Percentiles rank a stretch among this genome's conserved stretches.
phyloP scores from a whole-genome alignment of 2,888 invertebrate genomes.

The Drosophila diplacantha region DNA sequence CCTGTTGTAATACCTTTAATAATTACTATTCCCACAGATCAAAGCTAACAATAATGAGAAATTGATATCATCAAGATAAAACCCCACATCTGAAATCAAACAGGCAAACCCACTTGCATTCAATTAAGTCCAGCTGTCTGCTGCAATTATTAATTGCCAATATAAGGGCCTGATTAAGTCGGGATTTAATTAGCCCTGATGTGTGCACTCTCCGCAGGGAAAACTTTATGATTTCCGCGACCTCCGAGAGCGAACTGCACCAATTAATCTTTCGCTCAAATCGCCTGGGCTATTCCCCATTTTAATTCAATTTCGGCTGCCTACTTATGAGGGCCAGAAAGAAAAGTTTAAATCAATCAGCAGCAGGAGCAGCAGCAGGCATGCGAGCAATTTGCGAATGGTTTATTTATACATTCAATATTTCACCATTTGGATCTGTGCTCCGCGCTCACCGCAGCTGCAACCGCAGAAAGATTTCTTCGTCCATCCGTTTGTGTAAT shows the following conservation, averaged over 20 bases:
- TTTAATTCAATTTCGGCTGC: slow-evolving; percentile 25
- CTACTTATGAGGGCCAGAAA: slow-evolving; percentile 14
- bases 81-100: too few species aligned
- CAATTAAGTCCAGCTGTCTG: neutral
- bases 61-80: too few species aligned
- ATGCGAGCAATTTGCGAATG: slow-evolving; percentile 25
- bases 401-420: slow-evolving; percentile 26
- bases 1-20: too few species aligned
- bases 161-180: slow-evolving; percentile 13
- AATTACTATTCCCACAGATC: neutral
- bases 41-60: neutral
- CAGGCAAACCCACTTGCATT: neutral
- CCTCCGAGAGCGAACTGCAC: neutral
- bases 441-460: slow-evolving; percentile 26
- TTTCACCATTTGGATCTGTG: slow-evolving; percentile 30
- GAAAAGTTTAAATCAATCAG: slow-evolving; percentile 40
- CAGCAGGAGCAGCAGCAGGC: slow-evolving; percentile 2
- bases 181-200: slow-evolving; percentile 27
- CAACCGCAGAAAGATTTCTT: slow-evolving; percentile 45
- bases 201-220: slow-evolving; percentile 2
- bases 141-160: slow-evolving; percentile 10
- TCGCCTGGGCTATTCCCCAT: slow-evolving; percentile 1
- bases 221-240: slow-evolving; percentile 25
- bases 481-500: slow-evolving; percentile 35
- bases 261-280: slow-evolving; percentile 38